These are phyloP conservation scores for Athetis lepigone DNA, from an alignment of 2,888 invertebrate species.

Conservation along the genomic window DNA sequence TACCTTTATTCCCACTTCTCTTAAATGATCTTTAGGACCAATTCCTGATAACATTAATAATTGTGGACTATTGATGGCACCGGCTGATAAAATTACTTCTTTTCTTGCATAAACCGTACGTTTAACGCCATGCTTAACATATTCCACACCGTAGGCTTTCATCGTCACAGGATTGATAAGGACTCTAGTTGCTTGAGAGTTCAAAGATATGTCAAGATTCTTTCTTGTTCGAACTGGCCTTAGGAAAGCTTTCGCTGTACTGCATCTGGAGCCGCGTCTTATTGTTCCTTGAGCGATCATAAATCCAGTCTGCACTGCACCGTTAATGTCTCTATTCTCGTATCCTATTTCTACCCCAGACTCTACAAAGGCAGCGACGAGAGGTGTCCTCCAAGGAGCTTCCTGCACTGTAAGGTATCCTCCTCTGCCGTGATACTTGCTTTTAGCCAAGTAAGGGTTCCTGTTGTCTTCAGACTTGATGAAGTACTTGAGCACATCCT, in stretches of 20 bases:
- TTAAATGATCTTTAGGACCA: slow-evolving; percentile 93
- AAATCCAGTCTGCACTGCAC: slow-evolving; percentile 94
- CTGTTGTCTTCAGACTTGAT: slow-evolving; percentile 97
- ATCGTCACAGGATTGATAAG: slow-evolving; percentile 94
- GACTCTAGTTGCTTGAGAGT: slow-evolving; percentile 94
- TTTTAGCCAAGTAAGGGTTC: slow-evolving; percentile 94
- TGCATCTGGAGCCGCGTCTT: slow-evolving; percentile 94
- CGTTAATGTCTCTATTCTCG: slow-evolving; percentile 95
- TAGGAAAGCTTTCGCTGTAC: slow-evolving; percentile 96
- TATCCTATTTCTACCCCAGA: slow-evolving; percentile 96
- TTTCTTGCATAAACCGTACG: slow-evolving; percentile 93
- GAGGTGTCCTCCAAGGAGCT: slow-evolving; percentile 95
- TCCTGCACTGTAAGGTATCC: slow-evolving; percentile 95
- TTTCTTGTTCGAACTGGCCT: slow-evolving; percentile 93
- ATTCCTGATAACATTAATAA: slow-evolving; percentile 97
- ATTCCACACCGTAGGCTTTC: slow-evolving; percentile 95
- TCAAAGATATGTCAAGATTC: slow-evolving; percentile 95
- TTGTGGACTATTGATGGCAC: slow-evolving; percentile 97
- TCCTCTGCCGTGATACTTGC: slow-evolving; percentile 93
- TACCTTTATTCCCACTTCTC: slow-evolving; percentile 93
- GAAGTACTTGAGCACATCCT: slow-evolving; percentile 96
- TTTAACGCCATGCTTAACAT: slow-evolving; percentile 93
- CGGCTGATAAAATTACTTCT: slow-evolving; percentile 96
- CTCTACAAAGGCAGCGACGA: slow-evolving; percentile 95
- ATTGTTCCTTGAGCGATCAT: slow-evolving; percentile 96